Evolutionary conservation across 2,888 invertebrate genomes (phyloP).

Genomic region (Rhabditoides inermis): DNA sequence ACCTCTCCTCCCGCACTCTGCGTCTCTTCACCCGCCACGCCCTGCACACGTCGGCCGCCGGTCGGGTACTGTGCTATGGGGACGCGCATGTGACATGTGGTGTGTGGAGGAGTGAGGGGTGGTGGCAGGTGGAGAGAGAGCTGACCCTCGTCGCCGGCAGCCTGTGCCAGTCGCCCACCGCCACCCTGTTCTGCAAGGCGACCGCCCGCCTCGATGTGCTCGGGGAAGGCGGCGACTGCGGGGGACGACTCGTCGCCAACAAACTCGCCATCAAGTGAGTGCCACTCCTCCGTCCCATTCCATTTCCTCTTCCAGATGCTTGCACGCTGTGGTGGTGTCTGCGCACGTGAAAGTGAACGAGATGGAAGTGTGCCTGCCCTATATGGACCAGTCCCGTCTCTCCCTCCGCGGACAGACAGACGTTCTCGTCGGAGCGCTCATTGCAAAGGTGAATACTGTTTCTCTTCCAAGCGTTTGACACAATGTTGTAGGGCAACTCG

Average conservation of each 20-base stretch:
- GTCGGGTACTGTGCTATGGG: too few relatives aligned
- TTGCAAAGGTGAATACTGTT: slow-evolving; percentile 21
- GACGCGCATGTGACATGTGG: not conserved
- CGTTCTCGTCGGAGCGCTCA: slow-evolving; percentile 23
- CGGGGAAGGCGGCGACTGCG: slow-evolving; percentile 17
- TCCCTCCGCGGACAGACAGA: slow-evolving; percentile 23
- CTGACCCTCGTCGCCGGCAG: slow-evolving; percentile 19
- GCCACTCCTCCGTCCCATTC: not conserved
- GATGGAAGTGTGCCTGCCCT: slow-evolving; percentile 21
- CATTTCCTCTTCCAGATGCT: slow-evolving; percentile 6
- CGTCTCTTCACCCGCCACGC: too few relatives aligned
- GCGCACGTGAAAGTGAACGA: slow-evolving; percentile 29
- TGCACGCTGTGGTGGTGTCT: slow-evolving; percentile 14
- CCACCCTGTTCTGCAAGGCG: slow-evolving; percentile 26
- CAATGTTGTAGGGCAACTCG: not conserved
- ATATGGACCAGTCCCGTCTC: slow-evolving; percentile 18
- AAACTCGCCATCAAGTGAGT: slow-evolving; percentile 6
- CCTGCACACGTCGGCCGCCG: too few relatives aligned
- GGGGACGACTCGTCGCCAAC: slow-evolving; percentile 21
- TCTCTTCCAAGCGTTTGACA: too few relatives aligned
- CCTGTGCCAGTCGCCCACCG: slow-evolving; percentile 26
- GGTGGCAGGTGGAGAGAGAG: slow-evolving; percentile 21
- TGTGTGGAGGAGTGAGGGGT: not conserved
- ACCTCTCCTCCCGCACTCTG: too few relatives aligned
- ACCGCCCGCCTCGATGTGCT: slow-evolving; percentile 19